Evolutionary conservation across 1,140 invertebrate species (phyloP).

Genomic region (Halictus rubicundus): DNA sequence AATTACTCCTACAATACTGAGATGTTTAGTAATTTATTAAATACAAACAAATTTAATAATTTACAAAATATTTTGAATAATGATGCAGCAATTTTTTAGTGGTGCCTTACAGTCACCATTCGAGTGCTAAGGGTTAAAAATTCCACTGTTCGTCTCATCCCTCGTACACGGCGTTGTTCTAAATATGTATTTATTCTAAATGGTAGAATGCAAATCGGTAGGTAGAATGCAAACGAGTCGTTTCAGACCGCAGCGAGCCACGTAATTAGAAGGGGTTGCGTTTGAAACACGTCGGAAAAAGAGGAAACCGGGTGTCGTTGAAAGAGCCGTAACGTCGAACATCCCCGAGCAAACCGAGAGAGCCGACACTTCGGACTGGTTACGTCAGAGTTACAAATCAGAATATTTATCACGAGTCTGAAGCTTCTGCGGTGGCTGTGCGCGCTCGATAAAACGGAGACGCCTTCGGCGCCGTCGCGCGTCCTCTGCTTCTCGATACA

Average conservation of each 20-base stretch:
- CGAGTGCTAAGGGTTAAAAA: too few relatives aligned
- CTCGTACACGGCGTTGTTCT: too few relatives aligned
- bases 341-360: neutral
- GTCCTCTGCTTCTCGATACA: slow-evolving; percentile 50
- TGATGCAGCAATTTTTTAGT: too few relatives aligned
- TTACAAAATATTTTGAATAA: too few relatives aligned
- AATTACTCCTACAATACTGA: too few relatives aligned
- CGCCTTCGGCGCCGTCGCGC: slow-evolving; percentile 69
- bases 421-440: slow-evolving; percentile 47
- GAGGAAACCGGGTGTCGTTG: neutral
- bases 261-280: neutral
- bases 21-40: too few relatives aligned
- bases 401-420: slow-evolving; percentile 65
- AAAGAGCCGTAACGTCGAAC: slow-evolving; percentile 13
- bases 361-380: slow-evolving; percentile 24
- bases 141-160: too few relatives aligned
- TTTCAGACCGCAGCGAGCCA: neutral
- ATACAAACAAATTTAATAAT: too few relatives aligned
- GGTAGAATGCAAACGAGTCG: neutral
- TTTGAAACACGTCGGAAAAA: neutral
- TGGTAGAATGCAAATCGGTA: neutral
- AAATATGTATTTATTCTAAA: neutral
- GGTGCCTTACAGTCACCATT: too few relatives aligned
- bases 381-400: slow-evolving; percentile 56
- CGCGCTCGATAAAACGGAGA: slow-evolving; percentile 71